Evolutionary conservation across 2,797 vertebrate species (phyloP).

Genomic region (Ceryle rudis): DNA sequence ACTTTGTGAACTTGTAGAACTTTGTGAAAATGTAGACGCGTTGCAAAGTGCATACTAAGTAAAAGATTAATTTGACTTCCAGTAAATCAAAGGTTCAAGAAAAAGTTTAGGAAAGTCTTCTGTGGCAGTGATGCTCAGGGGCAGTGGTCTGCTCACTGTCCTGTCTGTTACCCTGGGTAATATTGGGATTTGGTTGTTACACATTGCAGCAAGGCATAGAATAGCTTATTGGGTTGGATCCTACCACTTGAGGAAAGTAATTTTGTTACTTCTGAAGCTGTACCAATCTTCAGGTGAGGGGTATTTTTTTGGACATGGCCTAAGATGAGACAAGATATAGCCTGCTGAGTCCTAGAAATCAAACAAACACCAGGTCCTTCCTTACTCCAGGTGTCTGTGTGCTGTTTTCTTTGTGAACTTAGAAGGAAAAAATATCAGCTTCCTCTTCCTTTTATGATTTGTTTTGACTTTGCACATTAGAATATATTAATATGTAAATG

Average conservation of each 20-base stretch:
- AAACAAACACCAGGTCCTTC: not conserved
- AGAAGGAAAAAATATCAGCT: not conserved
- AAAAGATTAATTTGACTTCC: not conserved
- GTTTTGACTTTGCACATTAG: not conserved
- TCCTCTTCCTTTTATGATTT: not conserved
- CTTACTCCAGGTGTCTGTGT: not conserved
- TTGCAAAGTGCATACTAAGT: not conserved
- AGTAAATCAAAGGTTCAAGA: not conserved
- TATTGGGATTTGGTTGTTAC: not conserved
- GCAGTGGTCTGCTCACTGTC: not conserved
- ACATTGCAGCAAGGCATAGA: not conserved
- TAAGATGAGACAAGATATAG: not conserved
- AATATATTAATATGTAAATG: not conserved
- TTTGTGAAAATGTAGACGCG: not conserved
- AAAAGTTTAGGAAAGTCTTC: not conserved
- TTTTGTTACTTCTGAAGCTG: not conserved
- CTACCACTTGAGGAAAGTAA: not conserved
- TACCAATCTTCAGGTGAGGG: rapidly evolving
- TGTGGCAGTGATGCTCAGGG: not conserved
- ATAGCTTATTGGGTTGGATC: not conserved
- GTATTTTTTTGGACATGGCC: not conserved
- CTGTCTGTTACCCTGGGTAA: not conserved
- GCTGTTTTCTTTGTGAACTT: not conserved
- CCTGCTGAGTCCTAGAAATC: not conserved
- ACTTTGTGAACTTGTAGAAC: not conserved